Evolutionary conservation across 2,888 invertebrate genomes (phyloP).

Genomic region (Ennomos erosarius): DNA sequence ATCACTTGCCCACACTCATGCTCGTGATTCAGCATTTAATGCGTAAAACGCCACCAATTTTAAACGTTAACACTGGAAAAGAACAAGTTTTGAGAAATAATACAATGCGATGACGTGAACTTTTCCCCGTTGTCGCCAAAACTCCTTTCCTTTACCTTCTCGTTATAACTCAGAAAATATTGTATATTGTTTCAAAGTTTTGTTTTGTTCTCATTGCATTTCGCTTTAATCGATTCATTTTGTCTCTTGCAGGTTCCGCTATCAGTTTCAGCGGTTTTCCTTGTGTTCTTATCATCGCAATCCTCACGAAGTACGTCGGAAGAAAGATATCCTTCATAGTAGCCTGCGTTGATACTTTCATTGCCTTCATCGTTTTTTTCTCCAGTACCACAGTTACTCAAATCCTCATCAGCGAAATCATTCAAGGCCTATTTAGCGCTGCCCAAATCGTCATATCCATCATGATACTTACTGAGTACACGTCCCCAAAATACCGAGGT

Average conservation of each 20-base stretch:
- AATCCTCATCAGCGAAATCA: constrained; percentile 44
- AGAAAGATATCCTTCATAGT: constrained; percentile 42
- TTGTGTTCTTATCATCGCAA: constrained; percentile 43
- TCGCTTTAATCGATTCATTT: too few relatives aligned
- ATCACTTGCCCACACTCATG: too few relatives aligned
- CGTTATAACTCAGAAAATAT: not conserved
- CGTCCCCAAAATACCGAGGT: constrained; percentile 50
- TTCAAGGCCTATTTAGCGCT: constrained; percentile 47
- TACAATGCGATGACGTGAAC: too few relatives aligned
- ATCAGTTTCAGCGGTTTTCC: constrained; percentile 42
- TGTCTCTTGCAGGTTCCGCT: constrained; percentile 30
- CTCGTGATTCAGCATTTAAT: too few relatives aligned
- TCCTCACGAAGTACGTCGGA: constrained; percentile 39
- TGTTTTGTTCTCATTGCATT: too few relatives aligned
- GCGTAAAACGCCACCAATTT: too few relatives aligned
- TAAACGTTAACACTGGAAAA: too few relatives aligned
- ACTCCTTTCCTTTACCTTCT: too few relatives aligned
- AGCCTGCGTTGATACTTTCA: constrained; percentile 31
- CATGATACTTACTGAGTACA: constrained; percentile 49
- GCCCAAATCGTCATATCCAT: constrained; percentile 39
- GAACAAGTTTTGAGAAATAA: too few relatives aligned
- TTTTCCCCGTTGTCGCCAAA: too few relatives aligned
- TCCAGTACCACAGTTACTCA: constrained; percentile 43
- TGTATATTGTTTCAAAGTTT: too few relatives aligned
- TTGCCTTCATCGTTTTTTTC: constrained; percentile 41